A percentile compares a stretch with the other conserved stretches of the same genome.
These are phyloP conservation scores for Uria lomvia DNA, from an alignment of 2,113 vertebrate genomes.

Conservation along the genomic window DNA sequence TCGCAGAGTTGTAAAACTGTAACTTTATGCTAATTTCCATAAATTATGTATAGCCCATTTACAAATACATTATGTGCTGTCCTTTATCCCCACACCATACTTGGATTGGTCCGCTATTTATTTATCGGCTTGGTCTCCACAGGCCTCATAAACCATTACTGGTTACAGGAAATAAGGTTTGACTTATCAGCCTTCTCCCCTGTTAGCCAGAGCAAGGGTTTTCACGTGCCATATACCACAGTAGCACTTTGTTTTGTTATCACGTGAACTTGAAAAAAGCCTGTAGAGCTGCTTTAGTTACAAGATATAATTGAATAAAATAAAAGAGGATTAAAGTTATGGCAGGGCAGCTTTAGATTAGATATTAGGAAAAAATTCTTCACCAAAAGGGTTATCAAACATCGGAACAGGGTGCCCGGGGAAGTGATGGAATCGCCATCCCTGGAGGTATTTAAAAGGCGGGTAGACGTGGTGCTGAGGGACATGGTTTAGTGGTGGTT, in stretches of 20 bases:
- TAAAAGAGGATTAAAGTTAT: background rate
- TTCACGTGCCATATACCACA: background rate
- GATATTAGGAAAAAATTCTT: background rate
- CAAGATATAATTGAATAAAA: background rate
- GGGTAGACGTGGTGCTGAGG: background rate
- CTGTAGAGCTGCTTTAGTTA: background rate
- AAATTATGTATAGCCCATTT: slow-evolving; percentile 32
- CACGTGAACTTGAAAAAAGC: background rate
- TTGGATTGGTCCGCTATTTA: background rate
- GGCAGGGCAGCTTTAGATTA: background rate
- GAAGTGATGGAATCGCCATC: background rate
- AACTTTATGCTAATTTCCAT: slow-evolving; percentile 49
- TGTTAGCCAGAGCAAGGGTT: background rate
- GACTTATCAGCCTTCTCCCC: background rate
- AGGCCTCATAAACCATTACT: background rate
- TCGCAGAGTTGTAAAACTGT: slow-evolving; percentile 46
- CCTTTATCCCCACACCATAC: background rate
- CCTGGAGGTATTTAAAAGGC: background rate
- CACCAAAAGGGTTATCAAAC: background rate
- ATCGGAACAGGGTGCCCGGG: background rate
- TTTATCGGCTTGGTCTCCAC: background rate
- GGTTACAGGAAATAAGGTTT: background rate
- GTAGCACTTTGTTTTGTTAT: background rate
- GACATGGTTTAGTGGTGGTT: background rate
- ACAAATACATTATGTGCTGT: background rate